phyloP scores from a whole-genome alignment of 1,140 invertebrate genomes.

The Drosophila bifasciata region DNA sequence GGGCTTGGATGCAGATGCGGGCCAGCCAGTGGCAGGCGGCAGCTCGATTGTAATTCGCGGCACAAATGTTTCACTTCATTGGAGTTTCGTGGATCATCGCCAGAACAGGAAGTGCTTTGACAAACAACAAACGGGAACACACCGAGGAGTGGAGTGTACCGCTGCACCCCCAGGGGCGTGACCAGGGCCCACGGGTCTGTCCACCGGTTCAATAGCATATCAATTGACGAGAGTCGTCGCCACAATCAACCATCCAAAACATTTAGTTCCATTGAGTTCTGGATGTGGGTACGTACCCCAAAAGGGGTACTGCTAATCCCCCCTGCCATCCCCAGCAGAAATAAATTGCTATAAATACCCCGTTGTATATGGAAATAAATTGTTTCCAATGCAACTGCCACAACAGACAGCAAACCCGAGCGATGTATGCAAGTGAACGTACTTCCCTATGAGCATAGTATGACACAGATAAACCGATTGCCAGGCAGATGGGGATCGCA shows the following conservation, averaged over 20 bases:
- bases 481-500: constrained; percentile 25
- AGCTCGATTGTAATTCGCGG: constrained; percentile 74
- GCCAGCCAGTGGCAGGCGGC: constrained; percentile 29
- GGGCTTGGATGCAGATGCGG: constrained; percentile 57
- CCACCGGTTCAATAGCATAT: constrained; percentile 50
- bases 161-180: constrained; percentile 8
- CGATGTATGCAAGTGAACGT: constrained; percentile 73
- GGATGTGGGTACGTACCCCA: no score
- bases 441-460: constrained; percentile 54
- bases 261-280: constrained; percentile 25
- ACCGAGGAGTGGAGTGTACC: constrained; percentile 48
- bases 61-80: constrained; percentile 82
- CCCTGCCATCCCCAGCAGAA: constrained; percentile 28
- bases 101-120: constrained; percentile 70
- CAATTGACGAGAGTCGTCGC: constrained; percentile 36
- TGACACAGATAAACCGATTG: constrained; percentile 22
- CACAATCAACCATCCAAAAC: constrained; percentile 5
- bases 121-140: constrained; percentile 45
- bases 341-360: constrained; percentile 75
- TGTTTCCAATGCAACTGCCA: constrained; percentile 75
- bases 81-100: constrained; percentile 67
- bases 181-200: constrained; percentile 22
- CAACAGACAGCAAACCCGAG: constrained; percentile 34
- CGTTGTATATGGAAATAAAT: constrained; percentile 70
- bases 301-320: constrained; percentile 41